A percentile compares a stretch with the other conserved stretches of the same genome.
Evolutionary conservation across 2,797 vertebrate species (phyloP).

Genomic region (Lateolabrax maculatus): DNA sequence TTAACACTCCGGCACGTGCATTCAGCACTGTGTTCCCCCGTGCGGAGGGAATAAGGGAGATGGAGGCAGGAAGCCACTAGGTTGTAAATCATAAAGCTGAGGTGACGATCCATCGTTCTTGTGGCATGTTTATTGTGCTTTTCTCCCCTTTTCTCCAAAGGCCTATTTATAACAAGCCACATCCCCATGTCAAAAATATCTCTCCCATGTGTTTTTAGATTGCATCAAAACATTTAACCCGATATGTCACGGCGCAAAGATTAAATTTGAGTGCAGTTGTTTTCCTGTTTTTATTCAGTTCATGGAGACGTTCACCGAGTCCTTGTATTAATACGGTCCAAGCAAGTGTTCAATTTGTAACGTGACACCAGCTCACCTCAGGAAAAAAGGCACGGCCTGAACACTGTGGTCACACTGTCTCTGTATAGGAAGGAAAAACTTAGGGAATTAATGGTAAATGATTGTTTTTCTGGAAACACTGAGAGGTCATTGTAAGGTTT

Average conservation of each 20-base stretch:
- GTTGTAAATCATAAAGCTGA: conserved; percentile 80
- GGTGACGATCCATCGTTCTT: conserved; percentile 78
- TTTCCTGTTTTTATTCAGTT: neutral
- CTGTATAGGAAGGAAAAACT: conserved; percentile 34
- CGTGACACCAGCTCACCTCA: conserved; percentile 9
- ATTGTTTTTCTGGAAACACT: conserved; percentile 64
- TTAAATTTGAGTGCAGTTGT: neutral
- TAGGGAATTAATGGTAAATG: conserved; percentile 45
- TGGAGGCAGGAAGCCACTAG: conserved; percentile 71
- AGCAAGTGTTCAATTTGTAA: conserved; percentile 10
- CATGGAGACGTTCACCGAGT: neutral
- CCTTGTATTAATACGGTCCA: neutral
- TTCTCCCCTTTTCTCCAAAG: conserved; percentile 65
- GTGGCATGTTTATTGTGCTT: conserved; percentile 81
- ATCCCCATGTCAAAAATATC: conserved; percentile 60
- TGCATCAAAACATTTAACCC: conserved; percentile 46
- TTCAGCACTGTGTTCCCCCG: conserved; percentile 53
- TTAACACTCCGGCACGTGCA: conserved; percentile 70
- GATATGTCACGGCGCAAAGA: neutral
- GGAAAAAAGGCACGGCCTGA: conserved; percentile 26
- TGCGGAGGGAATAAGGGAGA: conserved; percentile 59
- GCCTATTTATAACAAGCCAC: conserved; percentile 70
- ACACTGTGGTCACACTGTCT: conserved; percentile 27
- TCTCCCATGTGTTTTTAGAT: conserved; percentile 44
- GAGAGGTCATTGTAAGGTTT: conserved; percentile 39